These are phyloP conservation scores for Pelobates fuscus DNA, from an alignment of 2,113 vertebrate genomes.

Conservation along the genomic window DNA sequence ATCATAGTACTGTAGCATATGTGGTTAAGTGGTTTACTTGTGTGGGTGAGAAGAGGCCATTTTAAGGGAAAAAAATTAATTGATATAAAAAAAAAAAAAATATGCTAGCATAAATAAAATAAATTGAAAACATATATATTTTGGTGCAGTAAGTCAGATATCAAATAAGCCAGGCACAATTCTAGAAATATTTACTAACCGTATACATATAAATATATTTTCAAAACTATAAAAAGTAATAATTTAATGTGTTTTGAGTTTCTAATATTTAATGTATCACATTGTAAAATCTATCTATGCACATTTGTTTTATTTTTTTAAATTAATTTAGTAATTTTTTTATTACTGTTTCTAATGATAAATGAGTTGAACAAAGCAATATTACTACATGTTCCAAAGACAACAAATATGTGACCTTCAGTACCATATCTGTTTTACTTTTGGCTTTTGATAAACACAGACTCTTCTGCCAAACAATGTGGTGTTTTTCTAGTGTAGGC, in stretches of 20 bases:
- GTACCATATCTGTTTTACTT: conserved; percentile 37
- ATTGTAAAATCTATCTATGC: too few relatives aligned
- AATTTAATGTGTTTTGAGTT: not conserved
- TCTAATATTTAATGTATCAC: not conserved
- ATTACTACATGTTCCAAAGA: conserved; percentile 15
- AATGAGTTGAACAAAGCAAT: conserved; percentile 27
- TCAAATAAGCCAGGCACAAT: conserved; percentile 57
- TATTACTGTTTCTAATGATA: not conserved
- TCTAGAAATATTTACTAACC: too few relatives aligned
- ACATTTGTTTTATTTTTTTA: too few relatives aligned
- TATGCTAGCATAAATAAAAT: conserved; percentile 58
- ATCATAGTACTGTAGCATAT: conserved; percentile 67
- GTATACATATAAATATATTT: not conserved
- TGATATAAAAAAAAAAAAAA: conserved; percentile 63
- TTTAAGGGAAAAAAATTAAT: conserved; percentile 64
- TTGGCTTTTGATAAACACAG: conserved; percentile 31
- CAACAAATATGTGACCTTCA: conserved; percentile 46
- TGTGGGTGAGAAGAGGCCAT: conserved; percentile 66
- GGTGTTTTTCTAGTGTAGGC: conserved; percentile 44
- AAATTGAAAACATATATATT: conserved; percentile 32
- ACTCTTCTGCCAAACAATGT: conserved; percentile 36
- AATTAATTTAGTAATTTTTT: not conserved
- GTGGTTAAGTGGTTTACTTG: conserved; percentile 66
- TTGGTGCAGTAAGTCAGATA: conserved; percentile 54
- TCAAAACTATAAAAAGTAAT: not conserved